Percentiles rank a stretch among this genome's conserved stretches.
Conservation (phyloP, 2,888 invertebrate species). For the Mesochorus sp. region DNA sequence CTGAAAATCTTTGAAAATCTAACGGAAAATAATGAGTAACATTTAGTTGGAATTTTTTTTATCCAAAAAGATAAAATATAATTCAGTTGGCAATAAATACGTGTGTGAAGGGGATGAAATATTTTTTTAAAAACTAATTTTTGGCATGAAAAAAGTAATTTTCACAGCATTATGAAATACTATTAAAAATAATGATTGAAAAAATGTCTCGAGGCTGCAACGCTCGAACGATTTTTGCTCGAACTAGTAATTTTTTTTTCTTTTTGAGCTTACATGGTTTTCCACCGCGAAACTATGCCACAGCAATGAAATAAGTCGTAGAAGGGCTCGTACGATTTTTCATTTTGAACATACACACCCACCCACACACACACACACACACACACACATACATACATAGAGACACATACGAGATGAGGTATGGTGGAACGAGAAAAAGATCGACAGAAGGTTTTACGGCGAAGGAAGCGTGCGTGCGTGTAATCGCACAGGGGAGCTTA, state of each 20-base stretch:
- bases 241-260: background rate
- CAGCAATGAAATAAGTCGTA: background rate
- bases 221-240: background rate
- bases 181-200: no score
- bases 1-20: no score
- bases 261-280: background rate
- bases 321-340: constrained; percentile 6
- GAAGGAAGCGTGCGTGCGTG: constrained; percentile 28
- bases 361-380: background rate
- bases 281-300: background rate
- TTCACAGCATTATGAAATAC: no score
- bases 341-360: background rate
- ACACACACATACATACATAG: background rate
- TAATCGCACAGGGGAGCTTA: constrained; percentile 27
- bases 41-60: no score
- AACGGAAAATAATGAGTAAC: no score
- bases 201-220: no score
- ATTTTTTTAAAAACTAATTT: no score
- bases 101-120: no score
- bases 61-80: no score
- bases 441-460: background rate
- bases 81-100: no score
- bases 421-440: constrained; percentile 12
- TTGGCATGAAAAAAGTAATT: no score
- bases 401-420: background rate